phyloP scores from a whole-genome alignment of 2,888 invertebrate genomes.

The Gymnoscelis rufifasciata region DNA sequence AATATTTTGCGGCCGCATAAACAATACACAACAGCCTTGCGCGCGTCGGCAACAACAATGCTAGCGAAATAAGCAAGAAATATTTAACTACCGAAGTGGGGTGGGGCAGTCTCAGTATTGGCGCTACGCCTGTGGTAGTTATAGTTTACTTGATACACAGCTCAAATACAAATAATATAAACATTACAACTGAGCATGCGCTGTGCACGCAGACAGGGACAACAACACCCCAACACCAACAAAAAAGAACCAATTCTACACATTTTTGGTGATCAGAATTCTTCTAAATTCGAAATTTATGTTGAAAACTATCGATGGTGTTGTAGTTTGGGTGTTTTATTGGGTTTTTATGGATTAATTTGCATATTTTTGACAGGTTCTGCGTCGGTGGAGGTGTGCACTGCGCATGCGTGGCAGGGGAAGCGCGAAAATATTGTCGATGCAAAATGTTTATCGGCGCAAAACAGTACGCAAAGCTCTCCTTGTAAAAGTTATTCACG shows the following conservation, averaged over 20 bases:
- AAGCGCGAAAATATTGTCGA: constrained; percentile 67
- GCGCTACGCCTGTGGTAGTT: constrained; percentile 79
- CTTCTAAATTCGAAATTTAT: constrained; percentile 34
- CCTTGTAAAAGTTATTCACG: background rate
- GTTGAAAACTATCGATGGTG: constrained; percentile 45
- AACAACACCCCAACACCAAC: constrained; percentile 33
- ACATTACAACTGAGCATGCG: constrained; percentile 77
- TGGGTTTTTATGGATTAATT: constrained; percentile 73
- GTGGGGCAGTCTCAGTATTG: constrained; percentile 76
- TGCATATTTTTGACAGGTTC: constrained; percentile 75
- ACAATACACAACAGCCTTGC: constrained; percentile 76
- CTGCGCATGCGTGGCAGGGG: constrained; percentile 60
- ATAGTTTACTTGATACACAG: constrained; percentile 81
- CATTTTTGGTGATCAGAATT: constrained; percentile 28
- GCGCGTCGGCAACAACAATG: constrained; percentile 78
- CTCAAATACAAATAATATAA: constrained; percentile 81
- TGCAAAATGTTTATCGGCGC: constrained; percentile 75
- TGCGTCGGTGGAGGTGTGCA: constrained; percentile 35
- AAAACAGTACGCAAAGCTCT: constrained; percentile 39
- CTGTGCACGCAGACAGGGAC: constrained; percentile 62
- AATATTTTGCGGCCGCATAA: constrained; percentile 69
- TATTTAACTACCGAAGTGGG: constrained; percentile 79
- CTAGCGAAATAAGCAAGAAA: constrained; percentile 80
- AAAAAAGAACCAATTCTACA: constrained; percentile 26
- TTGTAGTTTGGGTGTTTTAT: constrained; percentile 52